Conservation (phyloP, 2,797 vertebrate genomes). For the Pseudochromis fuscus region DNA sequence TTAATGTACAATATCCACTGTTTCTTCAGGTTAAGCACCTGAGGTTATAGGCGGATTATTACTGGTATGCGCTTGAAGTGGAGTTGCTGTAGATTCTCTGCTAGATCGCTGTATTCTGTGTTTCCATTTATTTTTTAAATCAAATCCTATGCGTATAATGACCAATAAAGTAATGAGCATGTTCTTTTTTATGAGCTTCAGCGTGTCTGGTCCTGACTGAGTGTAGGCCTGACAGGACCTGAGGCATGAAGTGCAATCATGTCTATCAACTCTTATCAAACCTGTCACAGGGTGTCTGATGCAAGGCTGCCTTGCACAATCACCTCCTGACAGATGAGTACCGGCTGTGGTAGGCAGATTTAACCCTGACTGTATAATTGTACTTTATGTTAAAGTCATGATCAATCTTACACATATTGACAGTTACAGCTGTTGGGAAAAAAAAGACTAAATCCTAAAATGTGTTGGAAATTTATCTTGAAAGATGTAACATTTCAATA, state of each 20-base stretch:
- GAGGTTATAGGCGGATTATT: not conserved
- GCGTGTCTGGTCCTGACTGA: conserved; percentile 68
- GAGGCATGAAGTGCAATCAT: conserved; percentile 75
- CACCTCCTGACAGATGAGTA: conserved; percentile 57
- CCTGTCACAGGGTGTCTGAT: conserved; percentile 67
- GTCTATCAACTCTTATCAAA: conserved; percentile 76
- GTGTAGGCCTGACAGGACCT: conserved; percentile 53
- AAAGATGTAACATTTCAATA: not conserved
- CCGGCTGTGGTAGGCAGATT: conserved; percentile 15
- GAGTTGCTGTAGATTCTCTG: not conserved
- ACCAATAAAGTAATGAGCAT: conserved; percentile 40
- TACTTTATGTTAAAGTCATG: not conserved
- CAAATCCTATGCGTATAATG: conserved; percentile 8
- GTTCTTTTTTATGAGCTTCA: conserved; percentile 27
- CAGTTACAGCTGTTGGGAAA: not conserved
- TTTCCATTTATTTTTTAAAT: conserved; percentile 29
- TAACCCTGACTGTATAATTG: conserved; percentile 25
- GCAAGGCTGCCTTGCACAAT: conserved; percentile 72
- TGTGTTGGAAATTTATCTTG: not conserved
- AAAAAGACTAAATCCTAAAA: not conserved
- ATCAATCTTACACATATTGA: not conserved
- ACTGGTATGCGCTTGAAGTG: not conserved
- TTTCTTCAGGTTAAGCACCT: not conserved
- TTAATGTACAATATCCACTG: not conserved
- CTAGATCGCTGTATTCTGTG: conserved; percentile 10